Base-by-base conservation (phyloP, 2,797 vertebrate species). In the Anomalospiza imberbis region DNA sequence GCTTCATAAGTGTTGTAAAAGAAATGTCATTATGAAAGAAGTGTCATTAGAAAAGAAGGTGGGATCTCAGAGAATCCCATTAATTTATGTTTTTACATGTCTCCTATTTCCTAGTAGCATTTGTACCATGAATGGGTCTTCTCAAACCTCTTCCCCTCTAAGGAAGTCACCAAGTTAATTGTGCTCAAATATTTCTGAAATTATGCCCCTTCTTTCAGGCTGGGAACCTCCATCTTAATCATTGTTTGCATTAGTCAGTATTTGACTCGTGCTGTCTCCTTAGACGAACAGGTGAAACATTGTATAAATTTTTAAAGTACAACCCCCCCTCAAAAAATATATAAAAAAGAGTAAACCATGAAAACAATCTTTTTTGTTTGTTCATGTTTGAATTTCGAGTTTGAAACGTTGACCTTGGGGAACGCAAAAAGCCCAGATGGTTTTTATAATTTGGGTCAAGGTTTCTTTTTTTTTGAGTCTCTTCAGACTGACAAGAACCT, bases 271-370 rank as follows among this genome's bases (percentile, higher is more conserved):
- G 54, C 25, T 47, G 1, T 32, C 25, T 62, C 65, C 57, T 68
- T 74, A 78, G 24, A 22, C 9, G 51, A 70, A 42, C 38, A 54
- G 36, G 18, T 62, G 50, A 71, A 93, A 77, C 22, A 51, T 0
- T 45, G 18, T 8, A 31, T 34, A 47, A 12, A 15, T n/a, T 68
- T 86, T 74, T 12, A 36, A 85, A 81, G 31, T 38, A 11, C 1
- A 28, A 36, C 1, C 3, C 18, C 11, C 3, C 3, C 3, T 13
- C 38, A 40, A 32, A n/a, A 26, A n/a, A 24, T 24, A 48, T 6
- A 13, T 19, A 53, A 26, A 26, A 55, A 6, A 17, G 3, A 6
- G 7, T 31, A 32, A 53, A 47, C 25, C 14, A 22, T 10, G 3
- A 12, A 61, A n/a, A 12, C 25, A 19, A 17, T 25, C 9, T 19